Evolutionary conservation across 2,113 vertebrate genomes (phyloP).

Genomic region (Leptobrachium ailaonicum): DNA sequence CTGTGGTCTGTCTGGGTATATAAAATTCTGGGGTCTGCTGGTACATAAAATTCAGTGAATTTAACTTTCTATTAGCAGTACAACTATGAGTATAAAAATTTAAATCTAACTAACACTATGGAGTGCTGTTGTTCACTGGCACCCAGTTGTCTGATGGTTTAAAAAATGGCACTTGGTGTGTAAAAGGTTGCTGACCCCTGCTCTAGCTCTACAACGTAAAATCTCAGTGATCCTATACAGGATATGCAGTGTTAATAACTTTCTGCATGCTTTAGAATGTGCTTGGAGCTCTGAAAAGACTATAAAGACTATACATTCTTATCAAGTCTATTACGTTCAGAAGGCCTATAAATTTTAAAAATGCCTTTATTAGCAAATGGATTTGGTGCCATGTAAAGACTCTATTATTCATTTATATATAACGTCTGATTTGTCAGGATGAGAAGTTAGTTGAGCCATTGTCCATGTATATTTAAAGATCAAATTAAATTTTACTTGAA

Average conservation of each 20-base stretch:
- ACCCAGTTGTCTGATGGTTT: too few relatives aligned
- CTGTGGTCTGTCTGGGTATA: too few relatives aligned
- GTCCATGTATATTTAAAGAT: slow-evolving; percentile 54
- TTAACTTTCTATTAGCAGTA: too few relatives aligned
- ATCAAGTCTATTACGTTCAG: slow-evolving; percentile 57
- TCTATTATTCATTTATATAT: slow-evolving; percentile 58
- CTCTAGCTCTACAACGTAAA: too few relatives aligned
- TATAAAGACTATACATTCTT: slow-evolving; percentile 21
- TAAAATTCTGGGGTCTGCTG: too few relatives aligned
- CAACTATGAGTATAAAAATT: too few relatives aligned
- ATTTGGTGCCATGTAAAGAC: slow-evolving; percentile 53
- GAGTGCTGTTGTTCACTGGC: too few relatives aligned
- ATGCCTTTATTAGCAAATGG: slow-evolving; percentile 57
- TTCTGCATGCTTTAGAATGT: slow-evolving; percentile 22
- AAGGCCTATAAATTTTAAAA: slow-evolving; percentile 58
- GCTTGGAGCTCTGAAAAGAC: slow-evolving; percentile 26
- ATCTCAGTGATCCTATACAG: too few relatives aligned
- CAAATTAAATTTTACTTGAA: slow-evolving; percentile 59
- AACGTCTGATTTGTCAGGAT: slow-evolving; percentile 59
- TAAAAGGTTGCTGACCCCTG: too few relatives aligned
- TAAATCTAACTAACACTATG: too few relatives aligned
- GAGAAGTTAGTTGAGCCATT: slow-evolving; percentile 59
- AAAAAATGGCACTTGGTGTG: too few relatives aligned
- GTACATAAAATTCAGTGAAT: too few relatives aligned
- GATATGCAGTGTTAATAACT: slow-evolving; percentile 8